Conservation (phyloP, 2,888 invertebrate genomes). For the Isoperla grammatica region DNA sequence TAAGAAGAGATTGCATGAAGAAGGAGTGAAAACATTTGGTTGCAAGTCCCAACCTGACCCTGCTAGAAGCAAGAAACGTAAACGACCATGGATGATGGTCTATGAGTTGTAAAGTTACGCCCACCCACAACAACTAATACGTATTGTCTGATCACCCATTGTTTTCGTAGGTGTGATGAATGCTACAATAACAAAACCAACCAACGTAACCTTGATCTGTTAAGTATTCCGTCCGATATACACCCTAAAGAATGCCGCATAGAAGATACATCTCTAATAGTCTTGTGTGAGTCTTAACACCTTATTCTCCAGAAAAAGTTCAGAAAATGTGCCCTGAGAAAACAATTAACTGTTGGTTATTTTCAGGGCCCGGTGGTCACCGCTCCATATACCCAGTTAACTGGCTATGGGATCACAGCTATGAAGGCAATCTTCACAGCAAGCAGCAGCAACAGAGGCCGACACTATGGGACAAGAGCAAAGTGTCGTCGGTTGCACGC, state of each 20-base stretch:
- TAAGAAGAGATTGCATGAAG: too few species aligned
- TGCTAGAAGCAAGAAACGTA: too few species aligned
- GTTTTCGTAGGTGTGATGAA: conserved; percentile 46
- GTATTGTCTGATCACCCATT: conserved; percentile 30
- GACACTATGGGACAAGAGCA: conserved; percentile 47
- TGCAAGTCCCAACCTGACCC: too few species aligned
- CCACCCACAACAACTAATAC: too few species aligned
- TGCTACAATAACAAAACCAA: conserved; percentile 56
- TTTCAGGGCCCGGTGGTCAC: conserved; percentile 55
- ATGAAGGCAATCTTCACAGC: conserved; percentile 29
- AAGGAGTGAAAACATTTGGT: too few species aligned
- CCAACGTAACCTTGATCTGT: conserved; percentile 54
- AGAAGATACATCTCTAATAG: conserved; percentile 40
- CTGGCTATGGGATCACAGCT: conserved; percentile 45
- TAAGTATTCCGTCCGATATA: conserved; percentile 50
- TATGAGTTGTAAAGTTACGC: too few species aligned
- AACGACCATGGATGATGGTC: too few species aligned
- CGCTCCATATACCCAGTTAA: conserved; percentile 47
- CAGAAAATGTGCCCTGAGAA: too few species aligned
- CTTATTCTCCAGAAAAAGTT: too few species aligned
- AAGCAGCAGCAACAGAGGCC: conserved; percentile 34
- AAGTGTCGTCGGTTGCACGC: conserved; percentile 33
- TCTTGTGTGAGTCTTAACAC: conserved; percentile 50
- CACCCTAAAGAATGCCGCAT: conserved; percentile 40
- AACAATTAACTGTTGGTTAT: conserved; percentile 11